Base-by-base conservation (phyloP, 2,888 invertebrate species). In the Spialia ferax region DNA sequence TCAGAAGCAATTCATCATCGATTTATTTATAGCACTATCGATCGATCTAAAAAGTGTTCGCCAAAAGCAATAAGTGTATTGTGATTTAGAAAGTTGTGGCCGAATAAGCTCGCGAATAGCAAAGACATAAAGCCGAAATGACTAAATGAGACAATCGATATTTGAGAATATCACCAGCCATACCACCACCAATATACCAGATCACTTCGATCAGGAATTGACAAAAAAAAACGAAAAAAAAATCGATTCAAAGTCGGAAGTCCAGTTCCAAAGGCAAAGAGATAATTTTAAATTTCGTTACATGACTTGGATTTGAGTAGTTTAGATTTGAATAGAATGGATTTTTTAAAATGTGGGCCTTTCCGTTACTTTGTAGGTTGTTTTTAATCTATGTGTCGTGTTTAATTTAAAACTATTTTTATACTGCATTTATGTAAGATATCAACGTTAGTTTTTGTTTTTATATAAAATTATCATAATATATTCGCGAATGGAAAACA, bases 61-160 rank as follows among this genome's bases (percentile, higher is more conserved):
- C 61, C 68, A 61, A 59, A 71, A 68, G 73, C 70, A 71, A 73
- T 68, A 70, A 69, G 69, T 72, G 69, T 73, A 75, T 60, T 60
- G 71, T 75, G 74, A 78, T 78, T 79, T 80, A 81, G 81, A 69
- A 63, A 69, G 69, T 69, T 54, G 68, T 5, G 4, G 32, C 50
- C 29, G 65, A 52, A 60, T 54, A 66, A 66, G 59, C 59, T 60
- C 52, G 65, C 26, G 20, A 57, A 61, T 32, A 29, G 29, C 65
- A 8, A 20, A 20, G 52, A 59, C 22, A 23, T 54, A 62, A 26
- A 22, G 8, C 15, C 29, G 6, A 61, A 22, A 26, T 11, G 59
- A 42, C 65, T 60, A 52, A 59, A 60, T 23, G 38, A 29, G 52
- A 20, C 52, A 50, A 15, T 2, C 4, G 10, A 26, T 48, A 11